phyloP scores from a whole-genome alignment of 2,797 vertebrate species.

The Phrynocephalus vlangalii region DNA sequence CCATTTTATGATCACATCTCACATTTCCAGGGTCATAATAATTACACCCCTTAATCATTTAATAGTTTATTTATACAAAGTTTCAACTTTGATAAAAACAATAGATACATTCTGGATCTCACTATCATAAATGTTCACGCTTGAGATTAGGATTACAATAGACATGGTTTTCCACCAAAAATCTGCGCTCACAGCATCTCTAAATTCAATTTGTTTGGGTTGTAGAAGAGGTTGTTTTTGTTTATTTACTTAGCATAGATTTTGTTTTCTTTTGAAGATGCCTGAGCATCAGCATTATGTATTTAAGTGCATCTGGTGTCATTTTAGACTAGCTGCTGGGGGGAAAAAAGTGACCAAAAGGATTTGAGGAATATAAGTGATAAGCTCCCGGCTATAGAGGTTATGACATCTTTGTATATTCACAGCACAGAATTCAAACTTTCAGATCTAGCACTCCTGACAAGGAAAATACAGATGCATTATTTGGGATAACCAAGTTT shows the following conservation, averaged over 20 bases:
- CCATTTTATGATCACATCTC: too few species aligned
- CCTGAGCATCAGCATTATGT: neutral
- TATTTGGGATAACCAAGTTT: slow-evolving; percentile 65
- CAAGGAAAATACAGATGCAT: neutral
- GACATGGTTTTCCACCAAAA: neutral
- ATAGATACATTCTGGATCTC: too few species aligned
- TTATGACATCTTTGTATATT: slow-evolving; percentile 57
- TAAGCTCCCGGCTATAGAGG: neutral
- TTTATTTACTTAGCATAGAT: neutral
- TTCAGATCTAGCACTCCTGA: slow-evolving; percentile 57
- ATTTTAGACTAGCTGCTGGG: neutral
- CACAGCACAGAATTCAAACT: slow-evolving; percentile 43
- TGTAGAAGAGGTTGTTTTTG: neutral
- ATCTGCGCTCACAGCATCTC: neutral
- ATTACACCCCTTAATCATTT: too few species aligned
- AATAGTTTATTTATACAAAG: too few species aligned
- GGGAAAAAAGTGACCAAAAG: slow-evolving; percentile 3
- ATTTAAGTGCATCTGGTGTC: neutral
- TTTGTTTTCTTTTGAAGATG: neutral
- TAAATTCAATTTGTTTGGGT: neutral
- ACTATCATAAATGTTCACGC: too few species aligned
- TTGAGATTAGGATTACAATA: too few species aligned
- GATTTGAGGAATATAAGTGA: neutral
- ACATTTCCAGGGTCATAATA: too few species aligned
- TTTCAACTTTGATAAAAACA: too few species aligned